Conservation (phyloP, 2,888 invertebrate genomes). For the Drosophila glabriapex region DNA sequence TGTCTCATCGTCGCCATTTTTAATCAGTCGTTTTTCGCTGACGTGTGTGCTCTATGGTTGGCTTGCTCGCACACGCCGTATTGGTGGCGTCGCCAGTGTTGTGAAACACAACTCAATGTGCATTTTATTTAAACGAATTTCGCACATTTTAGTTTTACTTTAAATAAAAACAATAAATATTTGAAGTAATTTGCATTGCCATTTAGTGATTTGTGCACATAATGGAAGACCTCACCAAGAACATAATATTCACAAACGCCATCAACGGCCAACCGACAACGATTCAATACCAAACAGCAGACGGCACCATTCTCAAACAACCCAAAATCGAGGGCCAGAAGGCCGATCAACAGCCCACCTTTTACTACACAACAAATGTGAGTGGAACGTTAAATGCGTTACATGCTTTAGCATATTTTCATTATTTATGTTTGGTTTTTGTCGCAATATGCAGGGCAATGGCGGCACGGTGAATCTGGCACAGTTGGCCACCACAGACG, state of each 20-base stretch:
- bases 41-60: constrained; percentile 50
- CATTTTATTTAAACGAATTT: constrained; percentile 44
- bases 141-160: constrained; percentile 11
- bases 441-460: constrained; percentile 79
- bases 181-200: constrained; percentile 15
- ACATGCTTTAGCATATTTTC: background rate
- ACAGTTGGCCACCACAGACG: constrained; percentile 87
- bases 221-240: constrained; percentile 85
- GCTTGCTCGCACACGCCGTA: constrained; percentile 42
- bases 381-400: constrained; percentile 33
- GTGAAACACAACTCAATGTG: constrained; percentile 46
- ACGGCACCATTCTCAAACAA: constrained; percentile 88
- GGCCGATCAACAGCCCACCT: constrained; percentile 88
- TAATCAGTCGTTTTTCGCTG: constrained; percentile 72
- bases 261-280: constrained; percentile 88
- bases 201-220: constrained; percentile 50
- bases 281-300: constrained; percentile 89
- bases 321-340: constrained; percentile 88
- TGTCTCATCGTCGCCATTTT: constrained; percentile 77
- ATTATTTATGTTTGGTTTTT: background rate
- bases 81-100: constrained; percentile 51
- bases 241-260: constrained; percentile 88
- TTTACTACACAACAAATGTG: constrained; percentile 88
- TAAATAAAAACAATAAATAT: constrained; percentile 4
- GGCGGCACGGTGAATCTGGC: constrained; percentile 90